A percentile compares a stretch with the other conserved stretches of the same genome.
These are phyloP conservation scores for Uloborus diversus DNA, from an alignment of 1,140 invertebrate genomes.

Conservation along the genomic window DNA sequence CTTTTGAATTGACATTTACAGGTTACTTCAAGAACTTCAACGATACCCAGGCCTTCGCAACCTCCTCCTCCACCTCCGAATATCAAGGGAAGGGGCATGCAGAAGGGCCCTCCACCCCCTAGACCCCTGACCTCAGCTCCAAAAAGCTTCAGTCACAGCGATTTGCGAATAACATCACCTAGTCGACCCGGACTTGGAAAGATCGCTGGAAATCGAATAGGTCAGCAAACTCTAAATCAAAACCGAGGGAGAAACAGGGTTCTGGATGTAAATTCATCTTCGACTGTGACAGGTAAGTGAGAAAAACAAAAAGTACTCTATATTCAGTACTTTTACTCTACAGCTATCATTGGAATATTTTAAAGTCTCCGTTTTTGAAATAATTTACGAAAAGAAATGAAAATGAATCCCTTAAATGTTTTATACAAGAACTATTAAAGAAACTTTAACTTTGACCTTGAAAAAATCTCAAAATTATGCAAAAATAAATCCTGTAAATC, in stretches of 20 bases:
- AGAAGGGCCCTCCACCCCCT: slow-evolving; percentile 11
- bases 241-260: not conserved
- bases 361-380: too few relatives aligned
- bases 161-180: slow-evolving; percentile 7
- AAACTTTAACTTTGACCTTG: too few relatives aligned
- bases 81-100: not conserved
- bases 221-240: not conserved
- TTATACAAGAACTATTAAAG: too few relatives aligned
- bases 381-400: too few relatives aligned
- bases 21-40: not conserved
- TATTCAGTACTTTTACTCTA: too few relatives aligned
- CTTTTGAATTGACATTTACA: too few relatives aligned
- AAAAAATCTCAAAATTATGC: too few relatives aligned
- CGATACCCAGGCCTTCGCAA: slow-evolving; percentile 27
- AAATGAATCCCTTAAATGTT: too few relatives aligned
- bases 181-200: not conserved
- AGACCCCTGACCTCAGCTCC: slow-evolving; percentile 23
- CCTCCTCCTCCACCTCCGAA: slow-evolving; percentile 39
- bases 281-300: slow-evolving; percentile 3
- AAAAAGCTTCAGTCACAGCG: slow-evolving; percentile 38
- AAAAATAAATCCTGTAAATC: too few relatives aligned
- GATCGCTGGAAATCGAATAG: too few relatives aligned
- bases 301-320: too few relatives aligned
- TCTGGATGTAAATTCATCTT: not conserved
- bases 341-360: too few relatives aligned